Base-by-base conservation (phyloP, 2,888 invertebrate species). In the Athalia circularis region DNA sequence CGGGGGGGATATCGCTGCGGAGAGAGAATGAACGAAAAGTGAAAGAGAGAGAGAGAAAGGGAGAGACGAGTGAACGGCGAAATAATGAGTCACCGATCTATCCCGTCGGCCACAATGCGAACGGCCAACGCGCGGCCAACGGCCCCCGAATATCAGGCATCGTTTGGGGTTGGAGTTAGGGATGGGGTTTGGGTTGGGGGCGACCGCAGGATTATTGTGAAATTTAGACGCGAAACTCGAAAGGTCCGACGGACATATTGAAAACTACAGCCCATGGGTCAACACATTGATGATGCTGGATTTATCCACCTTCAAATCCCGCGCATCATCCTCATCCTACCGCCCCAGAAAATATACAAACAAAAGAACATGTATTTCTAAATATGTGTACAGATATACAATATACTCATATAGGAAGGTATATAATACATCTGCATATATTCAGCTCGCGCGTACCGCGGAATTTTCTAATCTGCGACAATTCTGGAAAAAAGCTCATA, bases 41-140 rank as follows among this genome's bases (percentile, higher is more conserved):
- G 11, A 8, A 11, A n/a, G 8, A 8, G 48, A 45, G 61, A 62
- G 50, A 11, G 65, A 9, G 15, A 81, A 77, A 79, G 29, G 29
- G 85, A 80, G 84, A 85, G 83, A 84, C 84, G 84, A 83, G 29
- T 29, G 29, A 29, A 29, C 77, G 74, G 79, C 83, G 83, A 87
- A 89, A 89, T 88, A 88, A 89, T 87, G 88, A 89, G 86, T 88
- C 88, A 88, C 86, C 86, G 83, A 82, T 78, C 84, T 77, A 82
- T 81, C 83, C 85, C 82, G 81, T 83, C 74, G 52, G 65, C 77
- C 78, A 80, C 81, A 81, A 82, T 81, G 57, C 77, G 82, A 79
- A 29, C 29, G 29, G 29, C 29, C 29, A 29, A 29, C 29, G 29
- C 29, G 29, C 29, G 29, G 29, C 29, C 29, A 29, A 29, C 29